Conservation (phyloP, 2,113 vertebrate genomes). For the Lycaon pictus region DNA sequence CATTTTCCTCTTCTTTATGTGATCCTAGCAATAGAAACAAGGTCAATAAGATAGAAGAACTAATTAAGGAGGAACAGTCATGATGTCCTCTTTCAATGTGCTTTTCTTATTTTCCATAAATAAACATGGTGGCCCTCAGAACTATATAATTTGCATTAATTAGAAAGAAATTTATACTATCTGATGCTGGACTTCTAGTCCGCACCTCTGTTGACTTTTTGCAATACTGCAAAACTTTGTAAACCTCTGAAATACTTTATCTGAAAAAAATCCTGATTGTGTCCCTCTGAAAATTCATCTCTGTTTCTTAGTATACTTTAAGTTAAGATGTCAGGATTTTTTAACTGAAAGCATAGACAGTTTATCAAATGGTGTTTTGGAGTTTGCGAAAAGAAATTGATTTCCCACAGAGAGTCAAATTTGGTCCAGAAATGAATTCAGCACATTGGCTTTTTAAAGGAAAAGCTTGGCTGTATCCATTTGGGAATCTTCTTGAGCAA, state of each 20-base stretch:
- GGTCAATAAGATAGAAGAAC: not conserved
- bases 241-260: conserved; percentile 49
- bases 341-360: conserved; percentile 53
- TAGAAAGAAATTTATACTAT: not conserved
- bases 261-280: conserved; percentile 59
- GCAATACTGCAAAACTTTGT: conserved; percentile 34
- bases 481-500: conserved; percentile 57
- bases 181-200: not conserved
- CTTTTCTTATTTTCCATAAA: not conserved
- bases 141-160: not conserved
- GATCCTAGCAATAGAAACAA: not conserved
- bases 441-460: conserved; percentile 51
- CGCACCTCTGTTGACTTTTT: conserved; percentile 30
- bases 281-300: conserved; percentile 66
- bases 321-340: conserved; percentile 37
- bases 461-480: conserved; percentile 57
- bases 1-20: not conserved
- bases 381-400: conserved; percentile 69
- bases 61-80: not conserved
- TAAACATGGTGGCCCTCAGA: not conserved
- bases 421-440: conserved; percentile 73
- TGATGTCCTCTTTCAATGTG: not conserved
- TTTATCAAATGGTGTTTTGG: conserved; percentile 72
- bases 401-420: conserved; percentile 73
- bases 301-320: not conserved